Conservation (phyloP, 2,113 vertebrate species). For the Ondatra zibethicus region DNA sequence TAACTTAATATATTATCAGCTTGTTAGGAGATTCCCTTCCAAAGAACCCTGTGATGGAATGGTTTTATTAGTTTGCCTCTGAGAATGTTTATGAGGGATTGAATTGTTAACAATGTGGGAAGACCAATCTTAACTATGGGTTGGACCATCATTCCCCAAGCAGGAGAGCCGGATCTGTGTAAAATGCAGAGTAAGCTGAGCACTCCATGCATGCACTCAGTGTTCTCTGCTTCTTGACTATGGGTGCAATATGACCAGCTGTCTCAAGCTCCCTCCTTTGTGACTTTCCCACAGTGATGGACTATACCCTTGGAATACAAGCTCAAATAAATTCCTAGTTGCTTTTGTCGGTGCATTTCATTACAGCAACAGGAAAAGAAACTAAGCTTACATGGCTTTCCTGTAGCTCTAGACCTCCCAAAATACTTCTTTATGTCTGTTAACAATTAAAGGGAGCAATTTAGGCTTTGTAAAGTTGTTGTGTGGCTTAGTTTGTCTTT, state of each 20-base stretch:
- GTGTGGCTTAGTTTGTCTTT: background rate
- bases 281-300: background rate
- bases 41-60: background rate
- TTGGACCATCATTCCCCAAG: background rate
- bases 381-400: background rate
- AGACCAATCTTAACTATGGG: background rate
- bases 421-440: conserved; percentile 28
- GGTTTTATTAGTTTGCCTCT: background rate
- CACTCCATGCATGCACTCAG: background rate
- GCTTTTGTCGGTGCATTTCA: background rate
- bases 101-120: background rate
- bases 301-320: background rate
- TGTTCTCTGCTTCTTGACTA: background rate
- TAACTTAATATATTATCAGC: conserved; percentile 13
- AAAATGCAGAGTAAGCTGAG: background rate
- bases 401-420: background rate
- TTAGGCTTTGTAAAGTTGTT: conserved; percentile 29
- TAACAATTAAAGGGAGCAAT: conserved; percentile 50
- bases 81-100: background rate
- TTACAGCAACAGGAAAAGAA: background rate
- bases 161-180: no score
- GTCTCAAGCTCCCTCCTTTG: background rate
- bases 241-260: background rate
- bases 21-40: background rate
- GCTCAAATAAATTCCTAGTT: background rate